Conservation (phyloP, 2,888 invertebrate genomes). For the Dynastes tityus region DNA sequence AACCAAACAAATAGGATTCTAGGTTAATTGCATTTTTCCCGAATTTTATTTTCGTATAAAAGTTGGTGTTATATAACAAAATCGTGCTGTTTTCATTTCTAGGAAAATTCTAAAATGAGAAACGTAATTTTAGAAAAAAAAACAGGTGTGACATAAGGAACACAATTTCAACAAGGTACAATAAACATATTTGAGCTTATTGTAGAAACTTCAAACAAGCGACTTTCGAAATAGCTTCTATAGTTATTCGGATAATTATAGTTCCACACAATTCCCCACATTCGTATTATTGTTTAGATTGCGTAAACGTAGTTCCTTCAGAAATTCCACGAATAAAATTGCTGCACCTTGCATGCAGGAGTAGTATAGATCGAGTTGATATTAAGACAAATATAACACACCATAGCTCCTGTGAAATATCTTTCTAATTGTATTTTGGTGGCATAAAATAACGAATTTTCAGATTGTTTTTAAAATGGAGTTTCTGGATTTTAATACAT, state of each 20-base stretch:
- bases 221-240: background rate
- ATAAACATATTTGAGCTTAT: background rate
- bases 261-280: background rate
- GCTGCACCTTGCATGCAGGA: no score
- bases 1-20: constrained; percentile 12
- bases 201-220: background rate
- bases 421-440: no score
- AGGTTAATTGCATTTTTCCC: constrained; percentile 11
- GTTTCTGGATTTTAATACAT: no score
- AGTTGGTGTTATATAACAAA: constrained; percentile 20
- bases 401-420: no score
- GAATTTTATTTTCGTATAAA: background rate
- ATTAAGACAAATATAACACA: no score
- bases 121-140: background rate
- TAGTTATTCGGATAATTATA: background rate
- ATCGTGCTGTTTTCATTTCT: constrained; percentile 15
- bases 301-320: no score
- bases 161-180: background rate
- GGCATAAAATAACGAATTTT: no score
- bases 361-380: no score
- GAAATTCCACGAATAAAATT: no score
- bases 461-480: no score
- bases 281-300: no score
- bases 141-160: constrained; percentile 20
- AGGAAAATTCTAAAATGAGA: constrained; percentile 2